Evolutionary conservation across 2,113 vertebrate genomes (phyloP).

Genomic region (Bagarius yarrelli): DNA sequence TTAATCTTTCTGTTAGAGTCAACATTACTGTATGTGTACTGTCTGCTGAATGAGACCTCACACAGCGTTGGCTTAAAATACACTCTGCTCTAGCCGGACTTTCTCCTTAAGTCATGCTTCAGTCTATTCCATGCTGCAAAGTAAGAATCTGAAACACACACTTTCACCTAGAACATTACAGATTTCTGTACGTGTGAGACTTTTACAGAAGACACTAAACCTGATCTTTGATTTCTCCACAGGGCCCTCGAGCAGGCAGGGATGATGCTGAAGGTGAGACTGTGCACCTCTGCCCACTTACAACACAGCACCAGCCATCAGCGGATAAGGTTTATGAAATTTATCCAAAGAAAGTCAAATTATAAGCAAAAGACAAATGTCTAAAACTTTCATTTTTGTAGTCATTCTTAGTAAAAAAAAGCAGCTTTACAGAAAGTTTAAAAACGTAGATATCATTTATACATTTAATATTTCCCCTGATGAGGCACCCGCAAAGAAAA

Average conservation of each 20-base stretch:
- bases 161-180: not conserved
- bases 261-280: slow-evolving; percentile 86
- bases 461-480: too few relatives aligned
- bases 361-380: not conserved
- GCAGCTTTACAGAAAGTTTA: too few relatives aligned
- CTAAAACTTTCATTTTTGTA: not conserved
- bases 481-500: too few relatives aligned
- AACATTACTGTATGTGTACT: not conserved
- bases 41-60: not conserved
- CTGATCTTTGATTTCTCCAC: slow-evolving; percentile 35
- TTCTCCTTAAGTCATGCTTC: slow-evolving; percentile 73
- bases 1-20: not conserved
- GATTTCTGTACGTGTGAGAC: not conserved
- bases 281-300: too few relatives aligned
- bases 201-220: not conserved
- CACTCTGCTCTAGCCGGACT: not conserved
- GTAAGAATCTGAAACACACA: slow-evolving; percentile 70
- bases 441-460: too few relatives aligned
- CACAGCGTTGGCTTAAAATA: not conserved
- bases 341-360: not conserved
- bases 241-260: slow-evolving; percentile 87
- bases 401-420: too few relatives aligned
- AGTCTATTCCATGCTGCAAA: slow-evolving; percentile 89
- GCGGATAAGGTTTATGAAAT: not conserved
- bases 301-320: too few relatives aligned